These are phyloP conservation scores for Callimorpha dominula DNA, from an alignment of 2,888 invertebrate species.

Conservation along the genomic window DNA sequence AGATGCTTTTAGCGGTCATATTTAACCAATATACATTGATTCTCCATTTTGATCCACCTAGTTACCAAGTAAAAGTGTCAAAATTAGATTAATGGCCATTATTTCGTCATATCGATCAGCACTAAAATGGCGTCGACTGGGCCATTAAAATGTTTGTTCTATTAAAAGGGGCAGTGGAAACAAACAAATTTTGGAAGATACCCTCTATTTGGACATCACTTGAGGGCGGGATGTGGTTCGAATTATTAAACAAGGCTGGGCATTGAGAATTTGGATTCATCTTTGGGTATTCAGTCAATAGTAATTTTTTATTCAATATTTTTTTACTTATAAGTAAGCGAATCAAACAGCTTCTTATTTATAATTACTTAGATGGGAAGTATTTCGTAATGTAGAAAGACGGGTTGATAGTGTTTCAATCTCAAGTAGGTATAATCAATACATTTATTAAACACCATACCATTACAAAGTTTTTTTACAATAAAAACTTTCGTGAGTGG, in stretches of 20 bases:
- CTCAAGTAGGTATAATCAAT: no score
- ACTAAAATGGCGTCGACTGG: constrained; percentile 47
- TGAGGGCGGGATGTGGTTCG: constrained; percentile 49
- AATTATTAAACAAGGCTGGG: constrained; percentile 21
- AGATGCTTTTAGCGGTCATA: neutral
- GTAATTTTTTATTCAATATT: no score
- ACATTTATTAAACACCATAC: no score
- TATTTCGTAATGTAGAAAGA: no score
- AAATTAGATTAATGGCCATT: constrained; percentile 28
- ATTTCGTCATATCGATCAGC: constrained; percentile 48
- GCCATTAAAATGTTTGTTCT: constrained; percentile 79
- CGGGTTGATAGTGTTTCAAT: no score
- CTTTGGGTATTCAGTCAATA: neutral
- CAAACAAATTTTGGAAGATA: constrained; percentile 64
- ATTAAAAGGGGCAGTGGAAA: constrained; percentile 79
- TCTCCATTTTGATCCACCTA: neutral
- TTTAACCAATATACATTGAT: neutral
- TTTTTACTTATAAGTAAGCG: no score
- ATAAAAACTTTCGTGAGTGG: no score
- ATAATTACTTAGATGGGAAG: no score
- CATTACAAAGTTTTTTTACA: no score
- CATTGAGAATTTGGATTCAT: neutral
- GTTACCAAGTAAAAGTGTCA: constrained; percentile 5
- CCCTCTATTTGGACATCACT: constrained; percentile 70
- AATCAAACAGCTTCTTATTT: no score